phyloP scores from a whole-genome alignment of 2,797 vertebrate species.

The Uromys caudimaculatus region DNA sequence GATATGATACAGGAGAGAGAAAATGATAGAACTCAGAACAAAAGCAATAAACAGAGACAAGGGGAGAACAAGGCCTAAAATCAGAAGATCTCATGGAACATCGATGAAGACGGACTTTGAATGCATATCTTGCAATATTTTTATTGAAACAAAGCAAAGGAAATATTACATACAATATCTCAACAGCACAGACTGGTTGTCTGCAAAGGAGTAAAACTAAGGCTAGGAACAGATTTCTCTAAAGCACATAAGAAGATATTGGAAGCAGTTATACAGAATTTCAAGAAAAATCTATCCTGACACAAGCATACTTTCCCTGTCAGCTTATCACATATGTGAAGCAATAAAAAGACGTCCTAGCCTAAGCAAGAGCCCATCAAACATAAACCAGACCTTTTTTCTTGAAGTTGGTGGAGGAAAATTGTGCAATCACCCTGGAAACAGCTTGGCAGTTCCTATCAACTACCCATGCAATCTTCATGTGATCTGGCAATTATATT shows the following conservation, averaged over 20 bases:
- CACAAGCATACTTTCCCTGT: conserved; percentile 8
- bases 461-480: conserved; percentile 13
- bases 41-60: neutral
- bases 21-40: neutral
- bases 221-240: conserved; percentile 20
- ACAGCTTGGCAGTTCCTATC: conserved; percentile 39
- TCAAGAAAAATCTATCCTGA: conserved; percentile 17
- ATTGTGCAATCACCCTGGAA: neutral
- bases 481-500: neutral
- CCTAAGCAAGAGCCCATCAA: conserved; percentile 38
- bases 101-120: neutral
- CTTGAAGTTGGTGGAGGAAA: conserved; percentile 28
- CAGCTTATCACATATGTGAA: conserved; percentile 43
- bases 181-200: neutral
- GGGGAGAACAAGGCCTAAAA: neutral
- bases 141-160: neutral
- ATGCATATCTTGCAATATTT: neutral
- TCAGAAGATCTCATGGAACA: neutral
- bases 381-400: conserved; percentile 37
- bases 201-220: conserved; percentile 12
- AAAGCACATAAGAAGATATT: conserved; percentile 26
- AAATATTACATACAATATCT: neutral
- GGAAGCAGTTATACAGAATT: conserved; percentile 38
- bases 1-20: neutral
- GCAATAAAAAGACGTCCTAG: conserved; percentile 27